phyloP scores from a whole-genome alignment of 2,797 vertebrate genomes.

The Gobio occitaniae region DNA sequence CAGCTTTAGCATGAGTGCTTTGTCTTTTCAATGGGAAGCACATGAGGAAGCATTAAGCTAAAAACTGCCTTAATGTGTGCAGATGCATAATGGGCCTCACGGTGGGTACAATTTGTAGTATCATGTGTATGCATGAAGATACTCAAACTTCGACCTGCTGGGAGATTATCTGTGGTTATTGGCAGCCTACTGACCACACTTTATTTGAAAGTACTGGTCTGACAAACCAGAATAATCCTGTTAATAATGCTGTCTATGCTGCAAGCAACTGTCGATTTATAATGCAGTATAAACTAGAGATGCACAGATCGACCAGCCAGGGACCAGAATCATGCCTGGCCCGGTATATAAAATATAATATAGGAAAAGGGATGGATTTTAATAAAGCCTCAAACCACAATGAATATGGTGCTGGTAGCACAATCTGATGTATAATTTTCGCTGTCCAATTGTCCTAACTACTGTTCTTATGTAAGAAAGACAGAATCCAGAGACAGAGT shows the following conservation, averaged over 20 bases:
- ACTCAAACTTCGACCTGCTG: neutral
- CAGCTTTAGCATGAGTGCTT: neutral
- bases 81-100: constrained; percentile 10
- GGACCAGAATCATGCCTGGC: no score
- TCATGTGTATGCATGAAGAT: constrained; percentile 17
- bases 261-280: neutral
- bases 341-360: no score
- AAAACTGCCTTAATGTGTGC: neutral
- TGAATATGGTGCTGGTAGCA: no score
- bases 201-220: neutral
- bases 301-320: no score
- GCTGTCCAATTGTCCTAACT: no score
- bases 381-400: no score
- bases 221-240: neutral
- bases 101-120: neutral
- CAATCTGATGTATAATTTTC: no score
- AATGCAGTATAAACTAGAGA: neutral
- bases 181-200: neutral
- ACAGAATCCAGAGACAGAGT: no score
- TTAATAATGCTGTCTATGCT: neutral
- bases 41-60: constrained; percentile 9
- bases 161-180: neutral
- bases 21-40: constrained; percentile 5
- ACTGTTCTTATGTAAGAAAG: no score
- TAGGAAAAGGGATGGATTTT: no score